Conservation (phyloP, 2,797 vertebrate species). For the Mycteria americana region DNA sequence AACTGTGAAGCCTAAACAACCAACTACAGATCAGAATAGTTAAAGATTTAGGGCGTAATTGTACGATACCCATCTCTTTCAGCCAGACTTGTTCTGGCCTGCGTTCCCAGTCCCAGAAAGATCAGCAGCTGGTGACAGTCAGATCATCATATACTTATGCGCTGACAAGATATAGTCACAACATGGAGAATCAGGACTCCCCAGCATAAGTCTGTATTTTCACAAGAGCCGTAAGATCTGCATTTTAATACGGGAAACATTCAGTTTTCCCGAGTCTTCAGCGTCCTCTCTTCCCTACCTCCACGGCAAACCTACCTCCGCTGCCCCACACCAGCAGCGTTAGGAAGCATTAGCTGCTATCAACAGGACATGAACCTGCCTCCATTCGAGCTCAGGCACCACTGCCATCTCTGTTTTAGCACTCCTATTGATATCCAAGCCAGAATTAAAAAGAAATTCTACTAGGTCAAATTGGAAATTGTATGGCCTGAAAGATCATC, state of each 20-base stretch:
- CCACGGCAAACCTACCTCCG: not conserved
- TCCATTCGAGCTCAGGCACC: not conserved
- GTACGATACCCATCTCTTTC: not conserved
- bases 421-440: not conserved
- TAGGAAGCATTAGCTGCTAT: not conserved
- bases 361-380: not conserved
- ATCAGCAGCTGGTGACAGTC: not conserved
- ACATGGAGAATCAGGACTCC: not conserved
- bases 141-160: not conserved
- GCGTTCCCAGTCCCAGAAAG: not conserved
- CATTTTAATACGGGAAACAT: not conserved
- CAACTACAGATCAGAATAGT: not conserved
- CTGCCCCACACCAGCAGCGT: rapidly evolving
- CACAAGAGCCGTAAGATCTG: not conserved
- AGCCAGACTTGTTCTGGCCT: not conserved
- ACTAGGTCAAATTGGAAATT: not conserved
- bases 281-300: not conserved
- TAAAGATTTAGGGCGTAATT: not conserved
- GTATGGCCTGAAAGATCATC: not conserved
- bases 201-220: not conserved
- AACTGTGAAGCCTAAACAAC: not conserved
- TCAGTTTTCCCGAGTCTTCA: not conserved
- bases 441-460: not conserved
- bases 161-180: not conserved
- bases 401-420: not conserved